Base-by-base conservation (phyloP, 2,888 invertebrate species). In the Tetramorium bicarinatum region DNA sequence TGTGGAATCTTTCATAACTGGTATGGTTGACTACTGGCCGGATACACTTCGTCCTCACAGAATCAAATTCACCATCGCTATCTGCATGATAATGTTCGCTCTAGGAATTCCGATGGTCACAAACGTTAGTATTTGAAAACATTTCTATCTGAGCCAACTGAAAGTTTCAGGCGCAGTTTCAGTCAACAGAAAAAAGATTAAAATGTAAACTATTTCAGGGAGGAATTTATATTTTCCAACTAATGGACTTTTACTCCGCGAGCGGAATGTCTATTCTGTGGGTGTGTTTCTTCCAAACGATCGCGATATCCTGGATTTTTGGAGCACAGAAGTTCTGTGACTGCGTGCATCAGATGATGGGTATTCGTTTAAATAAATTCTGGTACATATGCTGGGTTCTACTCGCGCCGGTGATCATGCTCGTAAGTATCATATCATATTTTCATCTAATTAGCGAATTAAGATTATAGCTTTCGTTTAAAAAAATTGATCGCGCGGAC, bases 331-430 rank as follows among this genome's bases (percentile, higher is more conserved):
- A 96, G 89, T 95, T 97, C 85, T 95, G 95, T 83, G 95, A 96
- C 72, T 97, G 96, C 85, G 95, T 97, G 62, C 95, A 96, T 87
- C 96, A 96, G 91, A 97, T 97, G 97, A 95, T 96, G 93, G 96
- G 96, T 11, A 95, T 95, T 56, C 94, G 95, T 64, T 95, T 96
- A 29, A 95, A 95, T 86, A 93, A 92, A 72, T 96, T 96, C 90
- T 96, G 96, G 95, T 95, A 95, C 71, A 93, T 96, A 80, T 96
- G 96, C 89, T 97, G 97, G 96, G 95, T 96, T 84, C 95, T 95
- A 86, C 95, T 96, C 80, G 96, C 96, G 2, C 97, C 97, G 0
- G 92, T 95, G 29, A 96, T 96, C 67, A 96, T 96, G 95, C 92
- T 95, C 87, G 96, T 97, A 93, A 95, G 96, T 95, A 77, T 41